These are phyloP conservation scores for Ladona fulva DNA, from an alignment of 1,140 invertebrate species.

Conservation along the genomic window DNA sequence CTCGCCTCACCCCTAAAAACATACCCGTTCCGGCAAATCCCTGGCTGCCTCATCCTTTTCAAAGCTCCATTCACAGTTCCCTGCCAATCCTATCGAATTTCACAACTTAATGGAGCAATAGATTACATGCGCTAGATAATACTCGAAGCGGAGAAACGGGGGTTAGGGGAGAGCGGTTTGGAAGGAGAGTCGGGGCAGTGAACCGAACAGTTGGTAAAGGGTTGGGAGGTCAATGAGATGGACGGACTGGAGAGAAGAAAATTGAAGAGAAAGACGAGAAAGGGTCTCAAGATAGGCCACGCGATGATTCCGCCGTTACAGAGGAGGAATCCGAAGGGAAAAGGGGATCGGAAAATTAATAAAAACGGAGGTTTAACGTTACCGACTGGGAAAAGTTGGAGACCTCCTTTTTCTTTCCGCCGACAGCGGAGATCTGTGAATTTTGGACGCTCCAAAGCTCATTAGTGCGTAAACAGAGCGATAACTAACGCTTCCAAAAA, in stretches of 20 bases:
- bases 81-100: conserved; percentile 9
- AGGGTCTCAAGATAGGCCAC: too few relatives aligned
- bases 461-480: too few relatives aligned
- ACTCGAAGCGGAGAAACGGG: neutral
- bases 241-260: neutral
- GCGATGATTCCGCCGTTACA: neutral
- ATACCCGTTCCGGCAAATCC: too few relatives aligned
- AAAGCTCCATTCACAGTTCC: conserved; percentile 4
- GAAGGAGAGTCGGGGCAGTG: neutral
- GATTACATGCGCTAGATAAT: conserved; percentile 9
- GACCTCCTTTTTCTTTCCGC: too few relatives aligned
- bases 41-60: neutral
- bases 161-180: neutral
- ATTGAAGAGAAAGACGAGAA: neutral
- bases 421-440: too few relatives aligned
- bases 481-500: too few relatives aligned
- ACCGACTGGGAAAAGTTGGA: too few relatives aligned
- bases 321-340: too few relatives aligned
- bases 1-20: too few relatives aligned
- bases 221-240: neutral
- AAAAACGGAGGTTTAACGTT: neutral
- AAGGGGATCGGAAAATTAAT: neutral
- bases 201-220: neutral
- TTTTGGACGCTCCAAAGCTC: too few relatives aligned
- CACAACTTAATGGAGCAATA: conserved; percentile 9